These are phyloP conservation scores for Marcusenius ussheri DNA, from an alignment of 2,113 vertebrate species.

Conservation along the genomic window DNA sequence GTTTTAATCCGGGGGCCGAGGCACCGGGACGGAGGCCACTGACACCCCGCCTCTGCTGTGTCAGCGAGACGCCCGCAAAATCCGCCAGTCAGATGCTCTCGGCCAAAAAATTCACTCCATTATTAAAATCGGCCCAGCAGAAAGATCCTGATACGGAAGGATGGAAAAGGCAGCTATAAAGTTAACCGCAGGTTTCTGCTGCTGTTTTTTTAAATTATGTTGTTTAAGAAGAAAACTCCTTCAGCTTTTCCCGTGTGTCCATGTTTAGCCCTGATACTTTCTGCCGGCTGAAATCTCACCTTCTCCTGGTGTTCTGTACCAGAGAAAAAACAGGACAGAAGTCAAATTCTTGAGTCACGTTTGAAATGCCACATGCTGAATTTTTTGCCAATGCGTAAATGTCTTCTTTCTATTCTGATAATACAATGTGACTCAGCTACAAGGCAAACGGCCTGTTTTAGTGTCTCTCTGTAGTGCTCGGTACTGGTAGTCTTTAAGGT, in stretches of 20 bases:
- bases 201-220: background rate
- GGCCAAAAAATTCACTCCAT: background rate
- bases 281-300: conserved; percentile 23
- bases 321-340: conserved; percentile 12
- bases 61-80: background rate
- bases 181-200: background rate
- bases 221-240: background rate
- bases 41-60: background rate
- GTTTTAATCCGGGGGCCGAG: background rate
- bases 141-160: background rate
- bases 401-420: background rate
- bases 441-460: background rate
- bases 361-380: conserved; percentile 19
- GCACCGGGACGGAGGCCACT: background rate
- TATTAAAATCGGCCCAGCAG: background rate
- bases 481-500: background rate
- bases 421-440: background rate
- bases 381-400: conserved; percentile 5
- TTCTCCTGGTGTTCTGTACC: conserved; percentile 32
- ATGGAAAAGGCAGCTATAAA: background rate
- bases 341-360: conserved; percentile 16
- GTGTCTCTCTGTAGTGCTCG: background rate
- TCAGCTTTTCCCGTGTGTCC: conserved; percentile 18
- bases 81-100: background rate
- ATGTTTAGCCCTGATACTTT: conserved; percentile 28